phyloP scores from a whole-genome alignment of 2,888 invertebrate species.

The Digitonthophagus gazella region DNA sequence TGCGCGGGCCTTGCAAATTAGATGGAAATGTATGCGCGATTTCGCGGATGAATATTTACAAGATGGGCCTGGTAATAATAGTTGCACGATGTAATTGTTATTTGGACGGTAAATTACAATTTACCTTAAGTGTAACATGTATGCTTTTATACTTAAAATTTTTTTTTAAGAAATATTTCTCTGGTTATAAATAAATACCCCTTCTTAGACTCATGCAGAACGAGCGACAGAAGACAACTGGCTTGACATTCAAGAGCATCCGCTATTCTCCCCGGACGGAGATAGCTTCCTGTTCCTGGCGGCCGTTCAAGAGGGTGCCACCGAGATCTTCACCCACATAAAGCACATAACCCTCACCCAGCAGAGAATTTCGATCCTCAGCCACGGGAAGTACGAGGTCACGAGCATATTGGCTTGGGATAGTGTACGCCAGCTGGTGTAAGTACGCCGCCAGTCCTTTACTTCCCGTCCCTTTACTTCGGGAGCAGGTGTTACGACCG shows the following conservation, averaged over 20 bases:
- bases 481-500: constrained; percentile 1
- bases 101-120: background rate
- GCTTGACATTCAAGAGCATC: constrained; percentile 82
- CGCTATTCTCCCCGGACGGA: constrained; percentile 80
- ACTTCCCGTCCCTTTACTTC: background rate
- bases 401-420: constrained; percentile 82
- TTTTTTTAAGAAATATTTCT: too few species aligned
- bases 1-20: background rate
- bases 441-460: constrained; percentile 48
- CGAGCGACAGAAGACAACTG: constrained; percentile 81
- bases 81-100: background rate
- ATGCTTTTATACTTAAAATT: background rate
- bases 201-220: constrained; percentile 71
- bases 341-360: constrained; percentile 81
- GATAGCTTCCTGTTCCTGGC: constrained; percentile 80
- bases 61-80: background rate
- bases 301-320: constrained; percentile 79
- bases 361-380: constrained; percentile 79
- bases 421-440: constrained; percentile 77
- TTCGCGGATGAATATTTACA: constrained; percentile 3
- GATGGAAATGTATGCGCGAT: background rate
- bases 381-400: constrained; percentile 84
- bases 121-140: background rate
- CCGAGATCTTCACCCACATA: constrained; percentile 84
- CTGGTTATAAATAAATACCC: too few species aligned